These are phyloP conservation scores for Enteromius unitaeniatus DNA, from an alignment of 2,797 vertebrate species.

Conservation along the genomic window DNA sequence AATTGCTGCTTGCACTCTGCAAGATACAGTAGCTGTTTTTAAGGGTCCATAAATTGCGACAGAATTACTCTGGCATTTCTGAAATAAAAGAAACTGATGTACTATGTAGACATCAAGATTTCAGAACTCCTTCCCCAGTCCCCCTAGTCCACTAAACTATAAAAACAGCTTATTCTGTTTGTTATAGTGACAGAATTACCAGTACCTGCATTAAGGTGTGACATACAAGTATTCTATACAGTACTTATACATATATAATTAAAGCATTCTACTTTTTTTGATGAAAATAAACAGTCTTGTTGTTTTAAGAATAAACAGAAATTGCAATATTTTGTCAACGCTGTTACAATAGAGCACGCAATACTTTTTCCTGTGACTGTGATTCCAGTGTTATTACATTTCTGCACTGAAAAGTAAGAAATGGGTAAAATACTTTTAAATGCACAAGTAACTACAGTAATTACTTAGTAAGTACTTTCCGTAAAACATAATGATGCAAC, in stretches of 20 bases:
- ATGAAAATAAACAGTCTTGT: neutral
- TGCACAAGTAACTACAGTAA: neutral
- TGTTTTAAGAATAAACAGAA: neutral
- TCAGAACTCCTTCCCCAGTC: neutral
- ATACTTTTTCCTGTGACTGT: neutral
- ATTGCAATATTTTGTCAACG: neutral
- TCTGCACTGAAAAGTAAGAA: neutral
- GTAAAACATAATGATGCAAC: neutral
- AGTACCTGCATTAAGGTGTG: neutral
- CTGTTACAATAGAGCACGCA: neutral
- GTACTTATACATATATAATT: neutral
- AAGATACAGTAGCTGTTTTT: constrained; percentile 9
- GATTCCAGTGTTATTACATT: neutral
- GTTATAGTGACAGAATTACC: neutral
- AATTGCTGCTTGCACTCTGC: constrained; percentile 11
- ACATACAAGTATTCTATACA: neutral
- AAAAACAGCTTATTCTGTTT: neutral
- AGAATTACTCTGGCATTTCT: neutral
- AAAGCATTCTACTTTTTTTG: neutral
- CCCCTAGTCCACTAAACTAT: neutral
- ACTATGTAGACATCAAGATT: neutral
- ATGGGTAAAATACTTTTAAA: neutral
- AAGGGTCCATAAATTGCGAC: neutral
- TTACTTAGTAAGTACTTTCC: neutral
- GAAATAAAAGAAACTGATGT: constrained; percentile 23